phyloP scores from a whole-genome alignment of 1,140 invertebrate species.

The Sitodiplosis mosellana region DNA sequence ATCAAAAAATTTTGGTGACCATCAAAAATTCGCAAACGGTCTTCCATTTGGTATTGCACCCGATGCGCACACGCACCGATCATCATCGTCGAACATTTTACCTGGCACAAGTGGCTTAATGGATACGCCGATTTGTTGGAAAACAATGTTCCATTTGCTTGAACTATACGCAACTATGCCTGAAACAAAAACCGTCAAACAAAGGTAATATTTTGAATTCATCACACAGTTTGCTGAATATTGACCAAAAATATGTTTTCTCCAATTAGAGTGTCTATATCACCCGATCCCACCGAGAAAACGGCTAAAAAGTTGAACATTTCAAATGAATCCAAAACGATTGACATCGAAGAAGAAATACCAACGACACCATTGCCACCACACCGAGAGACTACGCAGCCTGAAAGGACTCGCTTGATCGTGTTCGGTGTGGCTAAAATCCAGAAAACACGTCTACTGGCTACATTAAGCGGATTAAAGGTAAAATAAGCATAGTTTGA shows the following conservation, averaged over 20 bases:
- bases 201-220: background rate
- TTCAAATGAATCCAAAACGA: background rate
- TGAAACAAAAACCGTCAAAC: constrained; percentile 70
- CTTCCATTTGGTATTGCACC: background rate
- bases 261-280: constrained; percentile 32
- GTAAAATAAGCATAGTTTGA: constrained; percentile 32
- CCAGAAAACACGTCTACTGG: constrained; percentile 68
- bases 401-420: constrained; percentile 20
- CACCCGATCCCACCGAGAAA: constrained; percentile 23
- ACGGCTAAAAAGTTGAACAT: constrained; percentile 11
- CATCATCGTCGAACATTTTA: background rate
- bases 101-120: too few species aligned
- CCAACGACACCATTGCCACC: constrained; percentile 31
- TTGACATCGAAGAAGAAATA: constrained; percentile 25
- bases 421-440: constrained; percentile 77
- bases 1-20: background rate
- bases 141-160: constrained; percentile 79
- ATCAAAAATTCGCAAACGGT: constrained; percentile 19
- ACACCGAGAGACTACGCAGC: constrained; percentile 12
- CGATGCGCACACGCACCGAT: background rate
- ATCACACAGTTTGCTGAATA: too few species aligned
- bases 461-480: constrained; percentile 82
- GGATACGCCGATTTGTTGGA: constrained; percentile 72
- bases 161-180: constrained; percentile 88
- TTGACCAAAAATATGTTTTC: too few species aligned